phyloP scores from a whole-genome alignment of 2,113 vertebrate genomes.

The Cinclus cinclus region DNA sequence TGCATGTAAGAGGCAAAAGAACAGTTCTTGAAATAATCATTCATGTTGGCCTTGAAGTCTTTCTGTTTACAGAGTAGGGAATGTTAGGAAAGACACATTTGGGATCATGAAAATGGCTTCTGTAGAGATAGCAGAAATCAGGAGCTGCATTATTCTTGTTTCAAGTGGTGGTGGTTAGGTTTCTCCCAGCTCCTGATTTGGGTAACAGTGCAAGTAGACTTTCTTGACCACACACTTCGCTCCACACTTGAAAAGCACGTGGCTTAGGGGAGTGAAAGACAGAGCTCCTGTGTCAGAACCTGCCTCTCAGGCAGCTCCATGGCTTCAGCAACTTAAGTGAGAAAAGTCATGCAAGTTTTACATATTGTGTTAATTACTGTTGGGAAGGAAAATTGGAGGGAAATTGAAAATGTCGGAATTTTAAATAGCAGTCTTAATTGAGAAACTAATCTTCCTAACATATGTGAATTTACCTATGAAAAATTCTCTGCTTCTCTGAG shows the following conservation, averaged over 20 bases:
- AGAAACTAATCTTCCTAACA: not conserved
- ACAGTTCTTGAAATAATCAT: not conserved
- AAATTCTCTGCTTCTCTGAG: not conserved
- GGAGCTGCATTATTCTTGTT: not conserved
- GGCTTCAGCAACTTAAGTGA: not conserved
- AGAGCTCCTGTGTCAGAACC: not conserved
- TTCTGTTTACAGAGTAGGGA: not conserved
- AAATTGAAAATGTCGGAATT: not conserved
- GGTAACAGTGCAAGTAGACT: not conserved
- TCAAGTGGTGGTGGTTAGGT: not conserved
- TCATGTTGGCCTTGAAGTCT: not conserved
- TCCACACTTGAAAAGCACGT: not conserved
- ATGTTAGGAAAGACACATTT: not conserved
- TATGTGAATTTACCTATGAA: not conserved
- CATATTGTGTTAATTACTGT: not conserved
- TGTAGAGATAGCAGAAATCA: not conserved
- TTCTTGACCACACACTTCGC: not conserved
- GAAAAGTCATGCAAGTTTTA: not conserved
- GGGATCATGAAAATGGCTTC: not conserved
- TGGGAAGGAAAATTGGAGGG: not conserved
- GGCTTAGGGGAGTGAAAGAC: not conserved
- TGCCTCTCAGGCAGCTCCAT: not conserved
- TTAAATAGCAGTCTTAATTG: not conserved
- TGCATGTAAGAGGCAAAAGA: not conserved
- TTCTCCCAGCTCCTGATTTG: not conserved